A percentile compares a stretch with the other conserved stretches of the same genome.
Conservation (phyloP, 1,140 invertebrate genomes). For the Neodiprion fabricii region DNA sequence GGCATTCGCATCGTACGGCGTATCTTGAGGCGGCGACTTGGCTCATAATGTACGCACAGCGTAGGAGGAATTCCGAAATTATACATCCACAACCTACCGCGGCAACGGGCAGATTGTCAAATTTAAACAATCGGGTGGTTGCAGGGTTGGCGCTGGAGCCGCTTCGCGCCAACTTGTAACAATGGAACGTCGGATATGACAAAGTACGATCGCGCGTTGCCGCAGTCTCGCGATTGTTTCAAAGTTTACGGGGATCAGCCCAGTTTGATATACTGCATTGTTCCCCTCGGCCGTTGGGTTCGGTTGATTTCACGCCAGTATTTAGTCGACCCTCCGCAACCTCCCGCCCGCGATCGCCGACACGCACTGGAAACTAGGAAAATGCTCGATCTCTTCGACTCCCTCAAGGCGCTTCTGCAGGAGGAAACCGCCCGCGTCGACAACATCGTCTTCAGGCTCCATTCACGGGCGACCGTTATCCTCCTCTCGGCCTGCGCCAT, state of each 20-base stretch:
- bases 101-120: constrained; percentile 18
- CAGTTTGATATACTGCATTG: constrained; percentile 16
- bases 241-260: constrained; percentile 19
- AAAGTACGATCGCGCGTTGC: constrained; percentile 24
- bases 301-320: neutral
- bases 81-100: too few relatives aligned
- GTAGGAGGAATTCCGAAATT: too few relatives aligned
- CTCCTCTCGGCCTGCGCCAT: constrained; percentile 46
- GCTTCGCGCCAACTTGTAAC: neutral
- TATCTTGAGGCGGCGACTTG: too few relatives aligned
- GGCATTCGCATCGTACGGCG: too few relatives aligned
- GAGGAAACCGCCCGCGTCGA: constrained; percentile 35
- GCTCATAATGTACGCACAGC: too few relatives aligned
- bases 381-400: constrained; percentile 41
- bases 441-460: constrained; percentile 48
- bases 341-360: neutral
- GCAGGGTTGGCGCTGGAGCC: neutral
- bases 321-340: too few relatives aligned
- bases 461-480: constrained; percentile 46
- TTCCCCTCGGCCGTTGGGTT: neutral
- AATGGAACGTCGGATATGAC: constrained; percentile 18
- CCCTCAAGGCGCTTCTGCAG: constrained; percentile 35
- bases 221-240: neutral
- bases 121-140: constrained; percentile 24
- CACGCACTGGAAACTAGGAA: neutral